Evolutionary conservation across 2,888 invertebrate genomes (phyloP).

Genomic region (Drosophila rellima): DNA sequence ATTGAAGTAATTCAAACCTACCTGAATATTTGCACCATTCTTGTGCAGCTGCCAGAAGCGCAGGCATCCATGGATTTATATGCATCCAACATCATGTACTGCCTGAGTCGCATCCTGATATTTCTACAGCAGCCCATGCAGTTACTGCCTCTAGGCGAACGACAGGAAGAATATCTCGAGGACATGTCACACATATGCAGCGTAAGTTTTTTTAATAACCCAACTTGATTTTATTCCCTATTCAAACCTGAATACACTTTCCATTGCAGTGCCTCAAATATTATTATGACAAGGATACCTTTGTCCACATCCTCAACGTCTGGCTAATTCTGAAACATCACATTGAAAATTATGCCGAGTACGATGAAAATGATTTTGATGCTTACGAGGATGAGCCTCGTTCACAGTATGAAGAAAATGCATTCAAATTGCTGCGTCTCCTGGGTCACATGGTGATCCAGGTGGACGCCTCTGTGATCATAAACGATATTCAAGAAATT

Average conservation of each 20-base stretch:
- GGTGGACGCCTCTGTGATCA: constrained; percentile 20
- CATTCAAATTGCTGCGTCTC: constrained; percentile 62
- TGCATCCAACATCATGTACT: constrained; percentile 74
- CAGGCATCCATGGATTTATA: constrained; percentile 71
- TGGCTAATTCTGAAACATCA: constrained; percentile 73
- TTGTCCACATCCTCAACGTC: constrained; percentile 77
- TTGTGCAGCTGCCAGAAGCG: constrained; percentile 83
- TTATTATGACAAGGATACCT: constrained; percentile 81
- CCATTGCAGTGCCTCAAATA: constrained; percentile 81
- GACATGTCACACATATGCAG: constrained; percentile 82
- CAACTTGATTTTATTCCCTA: background rate
- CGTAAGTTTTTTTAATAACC: constrained; percentile 46
- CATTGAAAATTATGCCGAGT: constrained; percentile 47
- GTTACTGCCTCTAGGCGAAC: constrained; percentile 80
- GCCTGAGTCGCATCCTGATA: constrained; percentile 80
- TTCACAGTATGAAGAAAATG: constrained; percentile 69
- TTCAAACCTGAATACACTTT: background rate
- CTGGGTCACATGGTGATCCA: constrained; percentile 52
- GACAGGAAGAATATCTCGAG: constrained; percentile 84
- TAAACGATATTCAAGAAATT: constrained; percentile 52
- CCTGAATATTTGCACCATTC: constrained; percentile 84
- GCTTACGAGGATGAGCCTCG: constrained; percentile 65
- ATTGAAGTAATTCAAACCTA: constrained; percentile 85
- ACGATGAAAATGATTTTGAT: constrained; percentile 70
- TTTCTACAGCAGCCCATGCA: constrained; percentile 81